These are phyloP conservation scores for Centropus unirufus DNA, from an alignment of 2,113 vertebrate species.

Conservation along the genomic window DNA sequence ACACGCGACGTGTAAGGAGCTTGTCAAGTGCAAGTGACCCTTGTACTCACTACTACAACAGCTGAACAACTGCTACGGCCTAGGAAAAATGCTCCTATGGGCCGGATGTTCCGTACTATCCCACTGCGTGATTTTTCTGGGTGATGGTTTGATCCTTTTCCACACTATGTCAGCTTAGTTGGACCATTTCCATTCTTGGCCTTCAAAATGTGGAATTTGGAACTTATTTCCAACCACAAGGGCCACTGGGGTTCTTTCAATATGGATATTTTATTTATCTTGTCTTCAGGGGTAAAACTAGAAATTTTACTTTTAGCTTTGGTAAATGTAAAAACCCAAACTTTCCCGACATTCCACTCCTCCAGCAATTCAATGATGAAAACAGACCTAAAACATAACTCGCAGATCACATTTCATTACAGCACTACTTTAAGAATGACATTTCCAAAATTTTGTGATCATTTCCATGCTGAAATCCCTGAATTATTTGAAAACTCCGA, in stretches of 20 bases:
- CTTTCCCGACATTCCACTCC: not conserved
- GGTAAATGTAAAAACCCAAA: not conserved
- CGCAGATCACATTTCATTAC: not conserved
- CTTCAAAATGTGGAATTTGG: not conserved
- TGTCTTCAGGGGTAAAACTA: not conserved
- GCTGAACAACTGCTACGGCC: not conserved
- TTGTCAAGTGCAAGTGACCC: not conserved
- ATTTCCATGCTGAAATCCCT: conserved; percentile 5
- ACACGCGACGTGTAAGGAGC: not conserved
- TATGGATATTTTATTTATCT: not conserved
- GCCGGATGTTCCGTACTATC: not conserved
- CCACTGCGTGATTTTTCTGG: not conserved
- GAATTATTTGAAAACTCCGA: conserved; percentile 28
- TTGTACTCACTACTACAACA: not conserved
- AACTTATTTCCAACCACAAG: not conserved
- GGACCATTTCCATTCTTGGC: not conserved
- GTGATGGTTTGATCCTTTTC: not conserved
- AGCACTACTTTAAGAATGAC: conserved; percentile 1
- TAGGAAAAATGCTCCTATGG: not conserved
- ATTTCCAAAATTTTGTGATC: not conserved
- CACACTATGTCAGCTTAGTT: not conserved
- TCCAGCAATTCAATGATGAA: conserved; percentile 19
- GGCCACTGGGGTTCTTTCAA: not conserved
- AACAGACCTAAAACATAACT: not conserved
- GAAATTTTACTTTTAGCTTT: conserved; percentile 13